A percentile compares a stretch with the other conserved stretches of the same genome.
phyloP scores from a whole-genome alignment of 2,888 invertebrate species.

The Bimastos eiseni region DNA sequence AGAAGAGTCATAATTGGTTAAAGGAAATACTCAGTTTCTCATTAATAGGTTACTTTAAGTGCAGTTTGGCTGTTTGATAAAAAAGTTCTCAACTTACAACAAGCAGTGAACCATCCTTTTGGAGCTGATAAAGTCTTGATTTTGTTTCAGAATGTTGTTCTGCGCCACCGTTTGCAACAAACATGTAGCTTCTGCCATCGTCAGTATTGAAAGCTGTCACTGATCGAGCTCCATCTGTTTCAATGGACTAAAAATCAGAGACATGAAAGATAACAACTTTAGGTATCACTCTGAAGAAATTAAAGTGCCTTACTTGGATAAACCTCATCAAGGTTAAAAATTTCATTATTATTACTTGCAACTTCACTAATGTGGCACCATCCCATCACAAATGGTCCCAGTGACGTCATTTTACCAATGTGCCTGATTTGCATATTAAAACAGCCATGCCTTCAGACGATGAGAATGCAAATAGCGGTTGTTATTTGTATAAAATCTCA shows the following conservation, averaged over 20 bases:
- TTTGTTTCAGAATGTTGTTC: conserved; percentile 48
- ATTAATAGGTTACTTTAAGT: background rate
- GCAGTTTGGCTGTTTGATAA: background rate
- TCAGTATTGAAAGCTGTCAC: conserved; percentile 49
- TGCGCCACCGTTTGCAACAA: conserved; percentile 54
- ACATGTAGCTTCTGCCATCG: conserved; percentile 48
- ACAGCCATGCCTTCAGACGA: too few species aligned
- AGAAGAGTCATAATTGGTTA: too few species aligned
- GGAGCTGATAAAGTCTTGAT: conserved; percentile 50
- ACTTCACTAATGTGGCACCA: background rate
- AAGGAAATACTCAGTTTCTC: background rate
- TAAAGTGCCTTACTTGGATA: background rate
- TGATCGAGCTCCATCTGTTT: conserved; percentile 54
- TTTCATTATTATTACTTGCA: background rate
- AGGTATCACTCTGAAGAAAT: background rate
- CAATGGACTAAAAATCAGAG: conserved; percentile 50
- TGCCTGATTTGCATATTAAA: too few species aligned
- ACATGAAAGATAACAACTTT: background rate
- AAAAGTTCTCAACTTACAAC: conserved; percentile 21
- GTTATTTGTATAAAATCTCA: too few species aligned
- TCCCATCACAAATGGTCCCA: too few species aligned
- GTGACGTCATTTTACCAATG: too few species aligned
- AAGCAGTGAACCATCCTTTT: conserved; percentile 24
- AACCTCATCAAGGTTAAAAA: background rate
- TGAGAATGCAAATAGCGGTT: too few species aligned